A percentile compares a stretch with the other conserved stretches of the same genome.
These are phyloP conservation scores for Diplodus sargus DNA, from an alignment of 2,797 vertebrate species.

Conservation along the genomic window DNA sequence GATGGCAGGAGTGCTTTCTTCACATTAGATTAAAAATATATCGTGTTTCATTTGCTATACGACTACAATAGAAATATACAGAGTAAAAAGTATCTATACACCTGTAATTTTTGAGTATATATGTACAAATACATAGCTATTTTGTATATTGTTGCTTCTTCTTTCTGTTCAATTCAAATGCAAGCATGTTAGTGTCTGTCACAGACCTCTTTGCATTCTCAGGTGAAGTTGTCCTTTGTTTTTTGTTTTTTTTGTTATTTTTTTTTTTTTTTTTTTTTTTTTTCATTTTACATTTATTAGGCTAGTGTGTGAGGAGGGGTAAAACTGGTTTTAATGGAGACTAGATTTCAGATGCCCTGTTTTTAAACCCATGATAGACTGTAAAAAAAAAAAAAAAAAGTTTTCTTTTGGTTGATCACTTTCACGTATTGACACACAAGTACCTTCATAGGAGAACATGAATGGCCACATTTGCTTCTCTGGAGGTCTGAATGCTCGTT, in stretches of 20 bases:
- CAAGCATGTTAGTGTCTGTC: slow-evolving; percentile 77
- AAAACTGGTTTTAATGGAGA: slow-evolving; percentile 35
- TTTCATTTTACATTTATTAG: slow-evolving; percentile 40
- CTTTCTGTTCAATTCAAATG: slow-evolving; percentile 76
- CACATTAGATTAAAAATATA: slow-evolving; percentile 60
- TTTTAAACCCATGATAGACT: slow-evolving; percentile 17
- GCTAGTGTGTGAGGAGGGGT: slow-evolving; percentile 46
- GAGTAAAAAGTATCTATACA: slow-evolving; percentile 72
- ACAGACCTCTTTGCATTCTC: slow-evolving; percentile 82
- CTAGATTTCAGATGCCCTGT: slow-evolving; percentile 18
- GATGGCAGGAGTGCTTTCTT: slow-evolving; percentile 73
- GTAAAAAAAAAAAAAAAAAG: not conserved
- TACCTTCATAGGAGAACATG: slow-evolving; percentile 23
- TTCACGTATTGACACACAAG: slow-evolving; percentile 28
- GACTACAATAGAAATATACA: slow-evolving; percentile 72
- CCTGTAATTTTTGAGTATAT: slow-evolving; percentile 77
- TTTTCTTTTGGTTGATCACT: slow-evolving; percentile 39
- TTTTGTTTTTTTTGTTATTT: not conserved
- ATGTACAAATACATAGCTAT: slow-evolving; percentile 83
- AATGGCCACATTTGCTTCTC: slow-evolving; percentile 45
- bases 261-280: slow-evolving; percentile 14
- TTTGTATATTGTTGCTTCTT: slow-evolving; percentile 83
- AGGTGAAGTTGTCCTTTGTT: slow-evolving; percentile 74
- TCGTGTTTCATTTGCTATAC: slow-evolving; percentile 72
- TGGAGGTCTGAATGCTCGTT: slow-evolving; percentile 16